These are phyloP conservation scores for Osmerus eperlanus DNA, from an alignment of 2,113 vertebrate genomes.

Conservation along the genomic window DNA sequence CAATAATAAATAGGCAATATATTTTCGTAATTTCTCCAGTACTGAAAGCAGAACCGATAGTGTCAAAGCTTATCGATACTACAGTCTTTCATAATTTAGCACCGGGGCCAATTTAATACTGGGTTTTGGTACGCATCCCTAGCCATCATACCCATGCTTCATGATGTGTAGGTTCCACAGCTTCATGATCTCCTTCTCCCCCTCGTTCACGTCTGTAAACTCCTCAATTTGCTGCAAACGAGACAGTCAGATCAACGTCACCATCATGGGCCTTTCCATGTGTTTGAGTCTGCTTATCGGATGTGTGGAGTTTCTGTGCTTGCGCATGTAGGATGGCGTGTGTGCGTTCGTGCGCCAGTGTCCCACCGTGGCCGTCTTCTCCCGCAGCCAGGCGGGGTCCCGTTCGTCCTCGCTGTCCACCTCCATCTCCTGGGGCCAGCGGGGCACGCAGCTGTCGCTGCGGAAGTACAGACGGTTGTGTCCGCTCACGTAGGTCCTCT, in stretches of 20 bases:
- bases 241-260: background rate
- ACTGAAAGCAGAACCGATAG: too few relatives aligned
- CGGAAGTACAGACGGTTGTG: slow-evolving; percentile 89
- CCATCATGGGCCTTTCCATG: background rate
- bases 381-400: slow-evolving; percentile 85
- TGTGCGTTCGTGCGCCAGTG: background rate
- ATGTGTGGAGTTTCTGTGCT: background rate
- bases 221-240: slow-evolving; percentile 84
- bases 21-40: too few relatives aligned
- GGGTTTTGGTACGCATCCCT: too few relatives aligned
- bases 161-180: slow-evolving; percentile 90
- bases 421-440: slow-evolving; percentile 87
- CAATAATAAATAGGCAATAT: too few relatives aligned
- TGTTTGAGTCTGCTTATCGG: background rate
- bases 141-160: slow-evolving; percentile 80
- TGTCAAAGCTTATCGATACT: too few relatives aligned
- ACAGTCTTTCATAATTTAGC: too few relatives aligned
- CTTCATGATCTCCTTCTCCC: slow-evolving; percentile 92
- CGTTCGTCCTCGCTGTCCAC: slow-evolving; percentile 88
- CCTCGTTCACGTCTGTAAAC: slow-evolving; percentile 89
- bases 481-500: slow-evolving; percentile 82
- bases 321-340: background rate
- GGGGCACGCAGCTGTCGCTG: slow-evolving; percentile 84
- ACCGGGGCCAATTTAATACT: too few relatives aligned
- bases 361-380: slow-evolving; percentile 86